Base-by-base conservation (phyloP, 2,797 vertebrate species). In the Remorina albescens region DNA sequence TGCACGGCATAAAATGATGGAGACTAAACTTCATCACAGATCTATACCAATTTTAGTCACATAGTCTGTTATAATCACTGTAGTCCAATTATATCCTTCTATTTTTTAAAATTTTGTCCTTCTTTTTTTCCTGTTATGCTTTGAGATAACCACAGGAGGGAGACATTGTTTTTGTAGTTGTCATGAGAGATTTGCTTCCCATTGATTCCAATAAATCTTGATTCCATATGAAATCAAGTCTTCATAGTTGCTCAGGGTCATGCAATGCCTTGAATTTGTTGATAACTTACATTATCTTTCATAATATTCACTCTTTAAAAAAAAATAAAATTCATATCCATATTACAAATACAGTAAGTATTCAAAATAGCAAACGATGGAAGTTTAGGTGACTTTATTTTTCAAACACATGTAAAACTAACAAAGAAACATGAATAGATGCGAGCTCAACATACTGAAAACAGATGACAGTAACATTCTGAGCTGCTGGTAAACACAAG, bases 401-500 rank as follows among this genome's bases (percentile, higher is more conserved):
- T 74, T 68, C 23, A 67, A 88, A 80, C 75, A 89, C 65, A 47
- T 91, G 72, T 71, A 93, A 92, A 92, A 89, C 88, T 85, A 89
- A 83, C 59, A 82, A 71, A 87, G 83, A 89, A 88, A 89, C 71
- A 86, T 70, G 46, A 76, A 67, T 81, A 68, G 50, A 36, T 84
- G 89, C 83, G 92, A 58, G 71, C 79, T 42, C 67, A 86, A 88
- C 86, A 88, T 86, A 87, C 90, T 87, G 63, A 83, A 91, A 73
- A 87, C 71, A 78, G 76, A 79, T 75, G 71, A 90, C 86, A 80
- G 75, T 75, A 84, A 91, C 88, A 92, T 86, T 91, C 87, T 89
- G 87, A 86, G 88, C 81, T 90, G 84, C 86, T 91, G 88, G 89
- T 84, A 89, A 92, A 93, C 89, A 86, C 91, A 94, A 94, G 92